Conservation (phyloP, 2,888 invertebrate genomes). For the Protodeltote pygarga region DNA sequence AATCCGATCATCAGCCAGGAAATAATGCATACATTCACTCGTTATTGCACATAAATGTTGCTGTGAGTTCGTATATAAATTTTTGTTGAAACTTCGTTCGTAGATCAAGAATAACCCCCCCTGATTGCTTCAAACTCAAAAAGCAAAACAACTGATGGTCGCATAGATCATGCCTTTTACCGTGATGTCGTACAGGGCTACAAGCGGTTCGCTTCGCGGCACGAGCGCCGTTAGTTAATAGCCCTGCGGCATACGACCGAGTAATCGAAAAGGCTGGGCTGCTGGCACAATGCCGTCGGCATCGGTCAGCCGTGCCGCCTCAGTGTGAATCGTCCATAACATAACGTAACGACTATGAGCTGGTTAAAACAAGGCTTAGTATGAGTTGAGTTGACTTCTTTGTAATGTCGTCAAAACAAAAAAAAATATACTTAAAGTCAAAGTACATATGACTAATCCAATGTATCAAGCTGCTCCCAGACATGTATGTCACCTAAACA, state of each 20-base stretch:
- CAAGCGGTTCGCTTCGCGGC: background rate
- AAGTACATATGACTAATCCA: background rate
- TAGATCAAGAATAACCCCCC: too few relatives aligned
- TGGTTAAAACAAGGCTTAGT: background rate
- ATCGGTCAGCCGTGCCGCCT: background rate
- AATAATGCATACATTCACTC: too few relatives aligned
- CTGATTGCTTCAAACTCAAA: too few relatives aligned
- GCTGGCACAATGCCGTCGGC: background rate
- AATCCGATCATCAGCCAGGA: too few relatives aligned
- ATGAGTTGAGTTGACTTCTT: background rate
- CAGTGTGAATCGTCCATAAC: background rate
- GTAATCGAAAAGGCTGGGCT: slow-evolving; percentile 8
- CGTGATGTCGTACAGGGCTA: background rate
- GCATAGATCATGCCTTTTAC: too few relatives aligned
- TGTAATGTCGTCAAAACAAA: too few relatives aligned
- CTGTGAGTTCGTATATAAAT: too few relatives aligned
- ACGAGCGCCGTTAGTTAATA: slow-evolving; percentile 1
- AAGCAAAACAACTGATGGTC: too few relatives aligned
- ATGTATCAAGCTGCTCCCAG: background rate
- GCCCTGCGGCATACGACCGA: background rate
- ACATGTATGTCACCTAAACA: too few relatives aligned
- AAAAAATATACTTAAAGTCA: too few relatives aligned
- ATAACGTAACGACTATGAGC: background rate
- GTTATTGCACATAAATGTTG: too few relatives aligned
- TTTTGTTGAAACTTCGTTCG: too few relatives aligned